Evolutionary conservation across 2,113 vertebrate genomes (phyloP).

Genomic region (Poecilia latipinna): DNA sequence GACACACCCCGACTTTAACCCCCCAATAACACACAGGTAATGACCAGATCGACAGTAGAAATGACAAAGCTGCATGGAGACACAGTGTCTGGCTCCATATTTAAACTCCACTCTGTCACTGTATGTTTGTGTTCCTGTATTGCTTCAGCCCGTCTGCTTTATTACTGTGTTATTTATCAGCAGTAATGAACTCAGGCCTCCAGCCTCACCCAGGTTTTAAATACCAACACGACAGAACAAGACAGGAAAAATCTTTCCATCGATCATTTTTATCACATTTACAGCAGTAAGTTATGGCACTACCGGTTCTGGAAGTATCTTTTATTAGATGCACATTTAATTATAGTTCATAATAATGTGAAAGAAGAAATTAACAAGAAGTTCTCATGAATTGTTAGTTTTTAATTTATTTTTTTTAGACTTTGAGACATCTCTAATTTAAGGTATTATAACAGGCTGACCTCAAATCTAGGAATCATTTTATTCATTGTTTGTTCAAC

Average conservation of each 20-base stretch:
- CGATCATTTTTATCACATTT: not conserved
- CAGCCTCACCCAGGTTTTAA: constrained; percentile 39
- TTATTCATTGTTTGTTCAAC: not conserved
- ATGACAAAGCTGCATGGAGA: constrained; percentile 64
- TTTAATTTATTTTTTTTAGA: too few species aligned
- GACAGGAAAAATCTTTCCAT: constrained; percentile 7
- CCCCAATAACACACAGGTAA: constrained; percentile 46
- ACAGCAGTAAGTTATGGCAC: not conserved
- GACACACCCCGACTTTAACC: constrained; percentile 50
- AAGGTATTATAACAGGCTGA: not conserved
- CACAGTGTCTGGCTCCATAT: constrained; percentile 66
- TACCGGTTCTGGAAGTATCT: not conserved
- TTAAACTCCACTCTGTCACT: constrained; percentile 52
- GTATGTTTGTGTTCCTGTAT: constrained; percentile 60
- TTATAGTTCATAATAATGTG: not conserved
- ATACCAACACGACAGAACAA: constrained; percentile 14
- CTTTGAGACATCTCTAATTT: not conserved
- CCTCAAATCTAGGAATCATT: not conserved
- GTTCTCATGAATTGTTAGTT: too few species aligned
- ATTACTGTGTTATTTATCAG: constrained; percentile 69
- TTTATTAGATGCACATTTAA: not conserved
- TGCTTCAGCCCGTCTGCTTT: constrained; percentile 33
- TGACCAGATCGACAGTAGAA: constrained; percentile 48
- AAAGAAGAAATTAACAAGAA: too few species aligned
- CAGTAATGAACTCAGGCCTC: constrained; percentile 48